Evolutionary conservation across 2,113 vertebrate species (phyloP).

Genomic region (Turnix velox): DNA sequence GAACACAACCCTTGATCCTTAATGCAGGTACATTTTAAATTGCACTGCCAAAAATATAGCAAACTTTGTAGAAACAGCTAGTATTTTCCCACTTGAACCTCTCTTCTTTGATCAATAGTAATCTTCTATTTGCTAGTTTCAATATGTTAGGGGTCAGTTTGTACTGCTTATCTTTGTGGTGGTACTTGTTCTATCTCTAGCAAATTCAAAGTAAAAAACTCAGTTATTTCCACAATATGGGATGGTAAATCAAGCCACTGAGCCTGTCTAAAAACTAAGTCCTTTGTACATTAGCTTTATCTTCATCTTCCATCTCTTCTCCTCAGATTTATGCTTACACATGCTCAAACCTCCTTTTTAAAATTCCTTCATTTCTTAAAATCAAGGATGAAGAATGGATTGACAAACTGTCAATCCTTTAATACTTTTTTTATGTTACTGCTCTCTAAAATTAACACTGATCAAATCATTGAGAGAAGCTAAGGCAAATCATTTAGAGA

Average conservation of each 20-base stretch:
- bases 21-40: background rate
- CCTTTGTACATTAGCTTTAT: background rate
- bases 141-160: background rate
- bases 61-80: background rate
- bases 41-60: background rate
- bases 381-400: background rate
- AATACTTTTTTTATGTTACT: background rate
- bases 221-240: accelerated
- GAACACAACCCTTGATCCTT: background rate
- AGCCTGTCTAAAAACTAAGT: background rate
- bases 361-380: background rate
- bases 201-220: background rate
- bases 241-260: background rate
- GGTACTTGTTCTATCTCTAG: background rate
- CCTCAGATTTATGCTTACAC: background rate
- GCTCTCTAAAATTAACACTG: background rate
- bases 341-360: background rate
- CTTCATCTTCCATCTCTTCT: background rate
- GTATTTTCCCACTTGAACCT: background rate
- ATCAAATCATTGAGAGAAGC: background rate
- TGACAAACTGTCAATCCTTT: background rate
- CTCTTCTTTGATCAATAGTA: background rate
- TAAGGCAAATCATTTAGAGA: background rate
- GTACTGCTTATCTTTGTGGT: background rate
- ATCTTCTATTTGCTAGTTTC: background rate